Conservation (phyloP, 2,888 invertebrate genomes). For the Magallana nippona region DNA sequence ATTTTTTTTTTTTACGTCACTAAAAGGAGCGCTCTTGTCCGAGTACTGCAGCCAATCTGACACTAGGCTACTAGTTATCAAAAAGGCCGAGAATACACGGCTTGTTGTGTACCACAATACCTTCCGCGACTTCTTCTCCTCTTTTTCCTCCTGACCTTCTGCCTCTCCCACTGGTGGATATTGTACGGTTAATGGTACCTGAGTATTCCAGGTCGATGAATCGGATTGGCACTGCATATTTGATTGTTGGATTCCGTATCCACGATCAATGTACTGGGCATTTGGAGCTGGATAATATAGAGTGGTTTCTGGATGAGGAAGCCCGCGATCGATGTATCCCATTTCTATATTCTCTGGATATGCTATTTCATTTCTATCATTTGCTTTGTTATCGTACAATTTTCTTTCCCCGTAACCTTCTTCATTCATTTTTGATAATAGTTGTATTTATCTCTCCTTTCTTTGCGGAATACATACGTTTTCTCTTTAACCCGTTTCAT, state of each 20-base stretch:
- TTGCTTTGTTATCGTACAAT: background rate
- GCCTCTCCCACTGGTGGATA: background rate
- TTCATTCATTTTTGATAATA: background rate
- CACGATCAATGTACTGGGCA: too few relatives aligned
- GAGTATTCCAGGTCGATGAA: background rate
- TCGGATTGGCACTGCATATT: background rate
- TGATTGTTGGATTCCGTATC: background rate
- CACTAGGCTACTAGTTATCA: background rate
- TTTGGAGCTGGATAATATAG: background rate
- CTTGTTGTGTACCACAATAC: background rate
- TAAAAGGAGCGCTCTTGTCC: background rate
- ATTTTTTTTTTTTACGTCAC: background rate
- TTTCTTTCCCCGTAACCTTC: background rate
- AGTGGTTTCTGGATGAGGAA: background rate
- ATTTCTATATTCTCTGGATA: background rate
- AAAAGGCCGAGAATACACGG: background rate
- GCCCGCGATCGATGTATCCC: background rate
- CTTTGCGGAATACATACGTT: too few relatives aligned
- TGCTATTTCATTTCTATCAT: too few relatives aligned
- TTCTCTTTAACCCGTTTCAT: too few relatives aligned
- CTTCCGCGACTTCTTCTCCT: background rate
- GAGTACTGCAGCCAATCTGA: constrained; percentile 13
- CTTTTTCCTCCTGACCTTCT: background rate
- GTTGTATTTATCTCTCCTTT: too few relatives aligned
- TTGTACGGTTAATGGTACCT: background rate